These are phyloP conservation scores for Spongia lamella DNA, from an alignment of 37 sponge, comb jelly and placozoan species.

Conservation along the genomic window DNA sequence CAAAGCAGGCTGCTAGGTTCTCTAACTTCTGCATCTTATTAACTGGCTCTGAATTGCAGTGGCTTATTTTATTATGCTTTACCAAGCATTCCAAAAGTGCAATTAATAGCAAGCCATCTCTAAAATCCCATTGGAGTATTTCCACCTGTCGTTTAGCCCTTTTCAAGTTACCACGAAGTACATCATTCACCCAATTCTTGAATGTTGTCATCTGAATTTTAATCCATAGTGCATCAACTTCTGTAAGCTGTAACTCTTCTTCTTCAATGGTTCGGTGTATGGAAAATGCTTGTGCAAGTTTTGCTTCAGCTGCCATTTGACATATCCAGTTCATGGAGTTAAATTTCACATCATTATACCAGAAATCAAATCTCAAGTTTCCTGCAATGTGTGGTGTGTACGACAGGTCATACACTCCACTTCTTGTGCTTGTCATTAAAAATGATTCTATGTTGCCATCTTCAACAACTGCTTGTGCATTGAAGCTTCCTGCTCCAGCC, in stretches of 20 bases:
- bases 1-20: conserved; percentile 68
- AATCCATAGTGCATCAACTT: conserved; percentile 83
- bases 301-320: too few relatives aligned
- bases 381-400: conserved; percentile 53
- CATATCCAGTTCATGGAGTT: too few relatives aligned
- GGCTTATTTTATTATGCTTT: conserved; percentile 42
- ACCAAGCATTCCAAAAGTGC: conserved; percentile 82
- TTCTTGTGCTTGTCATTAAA: too few relatives aligned
- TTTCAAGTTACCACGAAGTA: conserved; percentile 59
- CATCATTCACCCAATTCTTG: conserved; percentile 90
- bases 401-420: background rate
- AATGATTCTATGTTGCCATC: conserved; percentile 35
- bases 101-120: conserved; percentile 86
- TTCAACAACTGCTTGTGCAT: background rate
- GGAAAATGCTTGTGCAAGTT: too few relatives aligned
- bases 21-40: conserved; percentile 68
- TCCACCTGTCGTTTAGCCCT: conserved; percentile 51
- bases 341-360: too few relatives aligned
- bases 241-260: too few relatives aligned
- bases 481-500: conserved; percentile 35
- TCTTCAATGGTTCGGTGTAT: too few relatives aligned
- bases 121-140: conserved; percentile 74
- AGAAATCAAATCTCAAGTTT: conserved; percentile 2
- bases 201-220: conserved; percentile 85
- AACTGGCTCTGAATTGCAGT: conserved; percentile 51